Evolutionary conservation across 1,140 invertebrate species (phyloP).

Genomic region (Saxidomus purpurata): DNA sequence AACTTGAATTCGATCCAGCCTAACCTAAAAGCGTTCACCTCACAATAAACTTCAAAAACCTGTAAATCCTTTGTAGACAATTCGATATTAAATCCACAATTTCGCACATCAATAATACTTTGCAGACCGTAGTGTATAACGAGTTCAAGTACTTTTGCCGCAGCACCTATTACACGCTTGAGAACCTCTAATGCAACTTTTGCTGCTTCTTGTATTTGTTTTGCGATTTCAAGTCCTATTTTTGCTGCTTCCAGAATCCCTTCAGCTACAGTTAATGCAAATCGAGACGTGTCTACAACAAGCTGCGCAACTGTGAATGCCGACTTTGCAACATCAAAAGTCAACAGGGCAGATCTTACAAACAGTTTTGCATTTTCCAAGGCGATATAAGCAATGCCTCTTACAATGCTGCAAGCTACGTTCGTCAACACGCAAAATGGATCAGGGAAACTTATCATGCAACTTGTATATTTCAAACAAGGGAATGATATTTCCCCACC

Average conservation of each 20-base stretch:
- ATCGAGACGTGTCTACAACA: constrained; percentile 68
- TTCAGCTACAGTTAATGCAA: constrained; percentile 62
- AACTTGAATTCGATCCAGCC: constrained; percentile 51
- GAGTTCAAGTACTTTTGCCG: constrained; percentile 48
- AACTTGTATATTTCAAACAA: constrained; percentile 53
- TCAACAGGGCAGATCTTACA: constrained; percentile 47
- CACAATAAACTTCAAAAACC: constrained; percentile 66
- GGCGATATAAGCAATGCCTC: constrained; percentile 42
- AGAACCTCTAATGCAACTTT: constrained; percentile 56
- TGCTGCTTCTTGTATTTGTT: constrained; percentile 41
- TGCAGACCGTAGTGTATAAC: constrained; percentile 57
- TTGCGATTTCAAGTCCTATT: constrained; percentile 58
- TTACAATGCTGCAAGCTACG: constrained; percentile 49
- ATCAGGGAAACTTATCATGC: constrained; percentile 66
- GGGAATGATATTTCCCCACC: constrained; percentile 37
- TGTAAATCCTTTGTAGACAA: constrained; percentile 57
- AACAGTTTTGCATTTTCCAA: constrained; percentile 57
- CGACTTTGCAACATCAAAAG: constrained; percentile 56
- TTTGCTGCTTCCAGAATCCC: constrained; percentile 57
- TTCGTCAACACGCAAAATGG: constrained; percentile 51
- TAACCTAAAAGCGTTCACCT: constrained; percentile 62
- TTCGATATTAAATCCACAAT: constrained; percentile 67
- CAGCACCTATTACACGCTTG: constrained; percentile 53
- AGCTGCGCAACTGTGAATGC: constrained; percentile 52
- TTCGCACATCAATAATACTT: constrained; percentile 55